A percentile compares a stretch with the other conserved stretches of the same genome.
Evolutionary conservation across 2,888 invertebrate species (phyloP).

Genomic region (Neoascia interrupta): DNA sequence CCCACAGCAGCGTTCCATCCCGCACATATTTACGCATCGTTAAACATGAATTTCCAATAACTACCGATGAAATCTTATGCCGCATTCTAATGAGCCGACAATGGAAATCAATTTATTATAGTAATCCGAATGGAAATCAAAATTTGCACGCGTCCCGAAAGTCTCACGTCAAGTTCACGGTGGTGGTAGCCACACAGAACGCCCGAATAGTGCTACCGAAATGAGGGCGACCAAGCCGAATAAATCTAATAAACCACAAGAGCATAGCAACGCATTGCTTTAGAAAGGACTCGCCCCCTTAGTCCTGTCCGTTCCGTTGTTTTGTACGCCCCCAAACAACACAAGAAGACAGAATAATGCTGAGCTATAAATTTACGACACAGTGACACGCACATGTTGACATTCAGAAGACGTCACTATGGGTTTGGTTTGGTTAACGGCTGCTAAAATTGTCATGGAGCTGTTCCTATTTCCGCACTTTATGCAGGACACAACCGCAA

Average conservation of each 20-base stretch:
- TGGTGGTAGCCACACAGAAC: slow-evolving; percentile 18
- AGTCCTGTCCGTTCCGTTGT: neutral
- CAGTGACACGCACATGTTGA: slow-evolving; percentile 53
- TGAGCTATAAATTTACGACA: slow-evolving; percentile 37
- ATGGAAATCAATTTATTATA: slow-evolving; percentile 16
- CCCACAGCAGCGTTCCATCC: too few species aligned
- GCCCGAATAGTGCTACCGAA: slow-evolving; percentile 6
- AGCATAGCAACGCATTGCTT: slow-evolving; percentile 28
- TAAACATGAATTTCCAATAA: slow-evolving; percentile 38
- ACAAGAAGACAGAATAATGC: neutral
- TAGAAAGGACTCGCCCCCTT: neutral
- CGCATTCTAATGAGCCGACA: slow-evolving; percentile 39
- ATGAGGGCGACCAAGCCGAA: slow-evolving; percentile 6
- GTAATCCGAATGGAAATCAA: neutral
- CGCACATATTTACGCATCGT: too few species aligned
- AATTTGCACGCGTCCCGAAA: slow-evolving; percentile 10
- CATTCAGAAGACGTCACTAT: slow-evolving; percentile 31
- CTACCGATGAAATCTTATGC: slow-evolving; percentile 19
- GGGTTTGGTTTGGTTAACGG: slow-evolving; percentile 22
- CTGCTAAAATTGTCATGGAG: slow-evolving; percentile 16
- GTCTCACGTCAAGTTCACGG: neutral
- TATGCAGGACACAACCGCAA: neutral
- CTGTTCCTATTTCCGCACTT: slow-evolving; percentile 2
- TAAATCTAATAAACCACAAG: slow-evolving; percentile 23
- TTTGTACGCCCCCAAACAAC: neutral